Evolutionary conservation across 2,888 invertebrate species (phyloP), one percentile per base, ranked within the genome.

Genomic region (Tribolium freemani): DNA sequence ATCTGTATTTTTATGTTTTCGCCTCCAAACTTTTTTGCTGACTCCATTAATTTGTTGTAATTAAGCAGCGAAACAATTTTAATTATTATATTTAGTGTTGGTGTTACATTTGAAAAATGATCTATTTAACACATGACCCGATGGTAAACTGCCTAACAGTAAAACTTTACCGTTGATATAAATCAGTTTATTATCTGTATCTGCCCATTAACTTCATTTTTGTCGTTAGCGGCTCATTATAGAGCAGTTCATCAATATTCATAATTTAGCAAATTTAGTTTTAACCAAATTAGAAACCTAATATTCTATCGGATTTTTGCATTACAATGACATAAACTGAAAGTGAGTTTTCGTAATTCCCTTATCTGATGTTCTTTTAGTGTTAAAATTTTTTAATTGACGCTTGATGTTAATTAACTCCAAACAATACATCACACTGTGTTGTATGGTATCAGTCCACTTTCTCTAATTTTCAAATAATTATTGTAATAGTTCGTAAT

Each of bases 401-500:
- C 8, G 5, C n/a, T 38, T 38, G 26, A 26, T 26, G n/a, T 38
- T 38, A 38, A 38, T 38, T 38, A 38, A 38, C 38, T 38, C 38
- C 38, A 9, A 38, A 38, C 38, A 38, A 38, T n/a, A 38, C 38
- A 38, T 9, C 8, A 8, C 38, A 38, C 38, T 61, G 20, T 48
- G 50, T 10, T 30, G 5, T 38, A 51, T 31, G 38, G 58, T 44
- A 60, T 48, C 11, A 20, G 11, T n/a, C 30, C 16, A 51, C 63
- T 63, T 63, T 63, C 63, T 16, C 63, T 16, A 31, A 20, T 63
- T 48, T 51, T 45, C 16, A 11, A 48, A 60, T 45, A 60, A 60
- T 63, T 13, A 63, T 38, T 63, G 63, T 63, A 63, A 63, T 31
- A 50, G 63, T 51, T 46, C 11, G 60, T 60, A 60, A 60, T 60